A percentile compares a stretch with the other conserved stretches of the same genome.
Conservation (phyloP, 1,140 invertebrate genomes). For the Oreohelix idahoensis region DNA sequence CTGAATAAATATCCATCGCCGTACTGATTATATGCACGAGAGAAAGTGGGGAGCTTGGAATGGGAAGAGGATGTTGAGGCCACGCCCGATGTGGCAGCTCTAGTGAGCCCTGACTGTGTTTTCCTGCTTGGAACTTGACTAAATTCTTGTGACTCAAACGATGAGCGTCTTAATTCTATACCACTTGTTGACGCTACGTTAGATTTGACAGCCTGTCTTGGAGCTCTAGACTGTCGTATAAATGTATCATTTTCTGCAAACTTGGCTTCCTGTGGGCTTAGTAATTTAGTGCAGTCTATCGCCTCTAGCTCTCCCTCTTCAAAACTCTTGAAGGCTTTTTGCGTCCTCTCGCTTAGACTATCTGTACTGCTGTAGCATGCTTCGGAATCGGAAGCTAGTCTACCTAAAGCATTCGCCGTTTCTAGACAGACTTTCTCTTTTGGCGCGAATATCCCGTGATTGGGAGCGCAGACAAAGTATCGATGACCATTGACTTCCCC, state of each 20-base stretch:
- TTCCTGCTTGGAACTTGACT: not conserved
- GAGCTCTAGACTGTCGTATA: not conserved
- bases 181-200: not conserved
- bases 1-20: not conserved
- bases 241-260: not conserved
- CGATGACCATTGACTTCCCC: conserved; percentile 68
- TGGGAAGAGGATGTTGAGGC: not conserved
- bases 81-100: not conserved
- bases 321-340: conserved; percentile 34
- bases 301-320: conserved; percentile 33
- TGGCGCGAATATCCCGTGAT: conserved; percentile 72
- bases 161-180: not conserved
- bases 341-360: conserved; percentile 21
- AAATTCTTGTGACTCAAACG: not conserved
- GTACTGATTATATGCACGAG: not conserved
- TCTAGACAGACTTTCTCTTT: conserved; percentile 61
- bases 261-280: conserved; percentile 5
- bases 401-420: conserved; percentile 19
- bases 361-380: conserved; percentile 29
- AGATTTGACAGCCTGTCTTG: not conserved
- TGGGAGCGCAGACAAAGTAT: conserved; percentile 68
- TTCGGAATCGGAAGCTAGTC: conserved; percentile 6
- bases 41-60: conserved; percentile 22
- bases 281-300: conserved; percentile 23
- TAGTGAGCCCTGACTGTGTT: not conserved